Evolutionary conservation across 2,113 vertebrate species (phyloP).

Genomic region (Aythya baeri): DNA sequence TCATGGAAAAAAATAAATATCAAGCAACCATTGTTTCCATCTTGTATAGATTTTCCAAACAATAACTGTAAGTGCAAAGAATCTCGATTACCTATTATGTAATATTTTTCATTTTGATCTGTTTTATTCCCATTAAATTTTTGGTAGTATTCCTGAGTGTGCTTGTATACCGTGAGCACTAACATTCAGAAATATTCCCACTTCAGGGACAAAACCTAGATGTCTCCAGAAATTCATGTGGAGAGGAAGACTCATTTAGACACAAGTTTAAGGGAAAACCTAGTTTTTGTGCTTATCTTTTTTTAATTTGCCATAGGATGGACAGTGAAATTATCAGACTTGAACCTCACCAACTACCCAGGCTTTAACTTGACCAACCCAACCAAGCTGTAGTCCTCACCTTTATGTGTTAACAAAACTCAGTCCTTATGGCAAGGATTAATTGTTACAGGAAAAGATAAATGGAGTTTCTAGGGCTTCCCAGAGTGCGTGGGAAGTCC

Average conservation of each 20-base stretch:
- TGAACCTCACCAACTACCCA: neutral
- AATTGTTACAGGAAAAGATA: neutral
- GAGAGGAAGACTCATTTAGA: no score
- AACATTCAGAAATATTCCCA: neutral
- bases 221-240: neutral
- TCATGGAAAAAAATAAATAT: neutral
- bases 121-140: neutral
- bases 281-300: neutral
- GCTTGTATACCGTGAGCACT: no score
- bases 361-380: neutral
- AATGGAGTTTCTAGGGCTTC: neutral
- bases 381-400: neutral
- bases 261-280: neutral
- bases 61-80: neutral
- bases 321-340: neutral
- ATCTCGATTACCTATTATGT: neutral
- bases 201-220: neutral
- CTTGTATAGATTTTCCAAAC: neutral
- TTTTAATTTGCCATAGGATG: neutral
- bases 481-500: rapidly evolving
- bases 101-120: neutral
- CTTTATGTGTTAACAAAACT: neutral
- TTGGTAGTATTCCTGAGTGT: neutral
- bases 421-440: neutral
- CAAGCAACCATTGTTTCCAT: neutral